These are phyloP conservation scores for Altica lythri DNA, from an alignment of 2,888 invertebrate genomes.

Conservation along the genomic window DNA sequence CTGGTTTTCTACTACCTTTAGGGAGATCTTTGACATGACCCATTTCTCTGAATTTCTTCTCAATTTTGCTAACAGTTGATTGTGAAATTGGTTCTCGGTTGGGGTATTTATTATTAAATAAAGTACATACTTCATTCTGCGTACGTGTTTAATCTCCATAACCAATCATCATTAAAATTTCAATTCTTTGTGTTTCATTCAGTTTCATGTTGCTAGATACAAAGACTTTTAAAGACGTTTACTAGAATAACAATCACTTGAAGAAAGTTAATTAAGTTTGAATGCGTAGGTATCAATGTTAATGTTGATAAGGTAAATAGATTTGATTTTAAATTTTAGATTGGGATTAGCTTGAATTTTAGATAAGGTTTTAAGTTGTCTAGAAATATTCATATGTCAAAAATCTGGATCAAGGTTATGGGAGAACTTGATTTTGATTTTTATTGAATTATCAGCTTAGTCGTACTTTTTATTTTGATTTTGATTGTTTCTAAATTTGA, in stretches of 20 bases:
- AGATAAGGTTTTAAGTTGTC: too few relatives aligned
- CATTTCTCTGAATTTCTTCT: too few relatives aligned
- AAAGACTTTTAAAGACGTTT: not conserved
- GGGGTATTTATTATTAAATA: constrained; percentile 21
- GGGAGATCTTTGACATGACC: too few relatives aligned
- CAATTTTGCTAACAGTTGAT: too few relatives aligned
- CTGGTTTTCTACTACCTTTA: constrained; percentile 19
- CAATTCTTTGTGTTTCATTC: constrained; percentile 23
- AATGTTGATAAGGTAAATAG: not conserved
- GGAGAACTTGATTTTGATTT: too few relatives aligned
- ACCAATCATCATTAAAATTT: constrained; percentile 21
- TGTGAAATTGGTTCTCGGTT: constrained; percentile 21
- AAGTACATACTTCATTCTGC: constrained; percentile 13
- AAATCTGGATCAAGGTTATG: too few relatives aligned
- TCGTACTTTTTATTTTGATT: too few relatives aligned
- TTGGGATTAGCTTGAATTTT: too few relatives aligned
- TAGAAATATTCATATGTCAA: too few relatives aligned
- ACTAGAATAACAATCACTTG: not conserved
- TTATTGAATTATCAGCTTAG: too few relatives aligned
- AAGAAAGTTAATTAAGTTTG: not conserved
- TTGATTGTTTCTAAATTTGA: too few relatives aligned
- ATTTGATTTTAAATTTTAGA: too few relatives aligned
- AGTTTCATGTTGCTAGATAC: constrained; percentile 7
- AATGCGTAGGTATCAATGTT: not conserved
- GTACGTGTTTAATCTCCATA: constrained; percentile 18